Evolutionary conservation across 2,113 vertebrate species (phyloP), one percentile per base, ranked within the genome.

Genomic region (Psilopogon haemacephalus): DNA sequence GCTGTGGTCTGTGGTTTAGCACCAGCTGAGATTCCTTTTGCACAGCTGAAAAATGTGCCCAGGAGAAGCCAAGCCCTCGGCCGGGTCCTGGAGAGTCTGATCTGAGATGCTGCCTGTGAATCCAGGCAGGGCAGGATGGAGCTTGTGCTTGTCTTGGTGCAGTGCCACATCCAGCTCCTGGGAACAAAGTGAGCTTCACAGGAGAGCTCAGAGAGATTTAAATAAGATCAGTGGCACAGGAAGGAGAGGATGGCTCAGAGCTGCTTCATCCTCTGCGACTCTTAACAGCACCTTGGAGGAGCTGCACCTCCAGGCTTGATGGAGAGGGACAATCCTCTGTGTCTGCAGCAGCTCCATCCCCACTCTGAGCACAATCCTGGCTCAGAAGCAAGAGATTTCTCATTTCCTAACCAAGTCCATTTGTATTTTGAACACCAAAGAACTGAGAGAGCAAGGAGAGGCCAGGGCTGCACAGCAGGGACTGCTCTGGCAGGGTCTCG

Each of bases 41-140:
- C n/a, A 15, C 37, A 1, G 28, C 7, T 6, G 11, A 30, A 67
- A 40, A 6, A 1, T 0, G 3, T 11, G 26, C 9, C 14, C 30
- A 11, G 78, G 4, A 21, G 63, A 7, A 60, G 16, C 42, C 3
- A 5, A 17, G 20, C 5, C 15, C 74, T 24, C 6, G 2, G 38
- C n/a, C 21, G 73, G 3, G 9, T 9, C 59, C 35, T 15, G 1
- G 0, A 56, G 56, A 12, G 9, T 9, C 79, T n/a, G 48, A 46
- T 20, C 70, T 11, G 0, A 12, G 24, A 13, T 0, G 9, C 67
- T 60, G 67, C 67, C 26, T 3, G 1, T 0, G 5, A 50, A 35
- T 63, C 46, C 9, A 0, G 24, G 30, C 23, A 20, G 81, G 24
- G 30, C 23, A 20, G 81, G 27, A 10, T 2, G 6, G 48, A 68